These are phyloP conservation scores for Tarsius wallacei DNA, from an alignment of 2,797 vertebrate species.

Conservation along the genomic window DNA sequence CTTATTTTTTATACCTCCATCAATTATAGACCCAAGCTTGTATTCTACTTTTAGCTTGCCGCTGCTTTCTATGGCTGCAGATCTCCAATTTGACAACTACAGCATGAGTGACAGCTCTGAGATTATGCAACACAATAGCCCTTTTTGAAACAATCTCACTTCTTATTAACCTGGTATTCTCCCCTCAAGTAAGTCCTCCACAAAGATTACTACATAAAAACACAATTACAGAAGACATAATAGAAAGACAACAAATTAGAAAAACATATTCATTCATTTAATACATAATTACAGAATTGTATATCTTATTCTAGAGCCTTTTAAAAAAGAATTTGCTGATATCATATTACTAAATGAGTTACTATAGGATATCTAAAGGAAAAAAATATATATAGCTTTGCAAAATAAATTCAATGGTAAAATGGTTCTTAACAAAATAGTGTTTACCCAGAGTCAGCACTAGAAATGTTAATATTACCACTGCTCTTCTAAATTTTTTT, in stretches of 20 bases:
- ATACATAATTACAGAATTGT: slow-evolving; percentile 27
- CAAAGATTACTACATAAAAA: neutral
- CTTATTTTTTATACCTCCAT: neutral
- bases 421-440: neutral
- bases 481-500: slow-evolving; percentile 29
- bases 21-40: neutral
- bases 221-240: neutral
- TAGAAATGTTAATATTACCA: neutral
- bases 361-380: neutral
- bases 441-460: neutral
- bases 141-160: neutral
- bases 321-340: slow-evolving; percentile 5
- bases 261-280: neutral
- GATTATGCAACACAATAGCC: neutral
- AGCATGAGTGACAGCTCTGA: neutral
- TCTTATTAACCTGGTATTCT: neutral
- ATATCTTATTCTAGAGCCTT: neutral
- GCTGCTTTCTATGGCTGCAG: neutral
- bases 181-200: neutral
- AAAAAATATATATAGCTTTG: neutral
- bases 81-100: neutral
- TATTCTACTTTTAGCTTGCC: neutral
- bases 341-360: neutral
- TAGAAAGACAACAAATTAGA: neutral
- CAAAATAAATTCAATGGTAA: slow-evolving; percentile 44